Base-by-base conservation (phyloP, 30 jellyfish, hydroid and myxozoan genomes). In the Aurelia coerulea region DNA sequence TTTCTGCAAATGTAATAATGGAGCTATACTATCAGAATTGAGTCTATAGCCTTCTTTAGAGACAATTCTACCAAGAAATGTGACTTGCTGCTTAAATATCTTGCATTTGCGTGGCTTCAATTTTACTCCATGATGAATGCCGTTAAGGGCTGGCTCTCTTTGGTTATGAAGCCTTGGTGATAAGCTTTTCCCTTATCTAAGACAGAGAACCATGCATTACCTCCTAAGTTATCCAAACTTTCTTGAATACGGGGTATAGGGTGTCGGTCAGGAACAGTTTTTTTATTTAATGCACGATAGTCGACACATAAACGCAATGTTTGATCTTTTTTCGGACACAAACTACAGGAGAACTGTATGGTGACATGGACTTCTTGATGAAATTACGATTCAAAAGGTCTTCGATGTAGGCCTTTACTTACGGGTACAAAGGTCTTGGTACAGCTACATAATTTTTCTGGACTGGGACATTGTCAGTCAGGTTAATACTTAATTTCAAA, bases 251-350 rank as follows among this genome's bases (percentile, higher is more conserved):
- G 42, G 7, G 92, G 92, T 1, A 69, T 10, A 0, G 92, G 92
- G 18, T 68, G 67, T 13, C 92, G 88, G 71, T 83, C 92, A 32
- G 95, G 90, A 1, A 77, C 69, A 49, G 86, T 86, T 67, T 68
- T 76, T 51, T 46, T 53, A 56, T 66, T 65, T 29, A 75, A 62
- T 1, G 79, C 85, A 15, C 83, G 35, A 68, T 63, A 86, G 64
- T 76, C 80, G 0, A 76, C 90, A 49, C 90, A 85, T 10, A 74
- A 69, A 12, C 95, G 66, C 18, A 65, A 62, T 18, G 62, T 52
- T 65, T 78, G 73, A 12, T 77, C 76, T 54, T 76, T 75, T 86
- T 86, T 53, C 95, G 17, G 13, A 76, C 85, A 19, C 84, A 68
- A 8, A 86, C 90, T 49, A 86, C 86, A 1, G 95, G 86, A 3